Evolutionary conservation across 2,113 vertebrate genomes (phyloP).

Genomic region (Mionectes macconnelli): DNA sequence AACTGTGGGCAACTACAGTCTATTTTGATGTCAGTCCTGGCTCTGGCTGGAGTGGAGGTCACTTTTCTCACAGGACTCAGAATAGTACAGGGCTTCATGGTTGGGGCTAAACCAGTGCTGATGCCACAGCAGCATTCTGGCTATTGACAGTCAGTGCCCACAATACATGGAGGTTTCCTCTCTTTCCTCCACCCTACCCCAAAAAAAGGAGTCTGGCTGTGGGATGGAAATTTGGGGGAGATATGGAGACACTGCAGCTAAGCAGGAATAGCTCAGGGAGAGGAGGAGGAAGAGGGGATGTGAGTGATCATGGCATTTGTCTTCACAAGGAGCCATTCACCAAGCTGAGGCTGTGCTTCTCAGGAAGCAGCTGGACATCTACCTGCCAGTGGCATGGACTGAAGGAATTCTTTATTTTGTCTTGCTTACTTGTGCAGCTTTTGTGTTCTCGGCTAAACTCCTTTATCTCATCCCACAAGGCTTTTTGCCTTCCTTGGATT

Average conservation of each 20-base stretch:
- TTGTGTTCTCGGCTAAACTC: not conserved
- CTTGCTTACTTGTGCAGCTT: not conserved
- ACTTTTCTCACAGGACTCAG: not conserved
- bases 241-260: not conserved
- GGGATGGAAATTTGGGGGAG: not conserved
- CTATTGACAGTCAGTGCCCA: no score
- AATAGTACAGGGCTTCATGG: fast-evolving
- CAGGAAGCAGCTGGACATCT: not conserved
- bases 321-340: not conserved
- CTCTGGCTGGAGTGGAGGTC: not conserved
- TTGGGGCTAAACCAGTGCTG: not conserved
- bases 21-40: not conserved
- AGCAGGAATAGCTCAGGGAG: not conserved
- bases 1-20: fast-evolving
- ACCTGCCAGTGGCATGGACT: not conserved
- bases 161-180: fast-evolving
- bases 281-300: not conserved
- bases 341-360: not conserved
- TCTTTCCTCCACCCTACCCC: not conserved
- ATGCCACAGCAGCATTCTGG: not conserved
- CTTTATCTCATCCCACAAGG: not conserved
- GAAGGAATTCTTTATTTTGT: not conserved
- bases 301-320: not conserved
- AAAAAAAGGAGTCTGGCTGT: not conserved
- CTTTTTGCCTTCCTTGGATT: not conserved